phyloP scores from a whole-genome alignment of 2,888 invertebrate genomes.

The Stratiomys singularior region DNA sequence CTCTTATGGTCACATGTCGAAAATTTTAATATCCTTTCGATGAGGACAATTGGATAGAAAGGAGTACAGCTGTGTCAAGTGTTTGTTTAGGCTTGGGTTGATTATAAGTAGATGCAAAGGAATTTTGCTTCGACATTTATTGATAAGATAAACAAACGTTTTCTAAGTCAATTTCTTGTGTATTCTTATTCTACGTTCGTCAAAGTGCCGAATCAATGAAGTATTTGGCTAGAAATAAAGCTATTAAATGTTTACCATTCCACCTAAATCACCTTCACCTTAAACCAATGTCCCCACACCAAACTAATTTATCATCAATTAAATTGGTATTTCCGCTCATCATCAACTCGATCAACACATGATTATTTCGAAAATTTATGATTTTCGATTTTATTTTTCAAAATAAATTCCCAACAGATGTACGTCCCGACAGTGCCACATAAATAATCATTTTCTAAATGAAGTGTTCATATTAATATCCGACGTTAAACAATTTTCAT shows the following conservation, averaged over 20 bases:
- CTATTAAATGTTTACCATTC: too few species aligned
- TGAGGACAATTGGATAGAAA: neutral
- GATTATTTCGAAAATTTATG: constrained; percentile 10
- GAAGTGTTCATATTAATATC: neutral
- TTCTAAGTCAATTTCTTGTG: too few species aligned
- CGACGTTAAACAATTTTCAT: constrained; percentile 31
- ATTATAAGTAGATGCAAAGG: neutral
- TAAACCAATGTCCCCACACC: neutral
- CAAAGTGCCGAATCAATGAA: too few species aligned
- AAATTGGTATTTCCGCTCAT: constrained; percentile 11
- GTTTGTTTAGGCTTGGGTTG: neutral
- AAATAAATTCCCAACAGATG: constrained; percentile 9
- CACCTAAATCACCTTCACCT: neutral
- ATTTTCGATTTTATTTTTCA: neutral
- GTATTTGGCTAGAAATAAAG: too few species aligned
- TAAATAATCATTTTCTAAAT: neutral
- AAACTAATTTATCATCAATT: neutral
- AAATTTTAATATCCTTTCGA: constrained; percentile 10
- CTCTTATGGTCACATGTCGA: constrained; percentile 19
- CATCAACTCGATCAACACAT: neutral
- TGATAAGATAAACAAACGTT: neutral
- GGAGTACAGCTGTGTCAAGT: neutral
- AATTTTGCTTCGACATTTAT: neutral
- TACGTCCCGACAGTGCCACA: neutral
- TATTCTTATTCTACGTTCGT: too few species aligned